phyloP scores from a whole-genome alignment of 92 coral and sea anemone genomes.

The Bergia sp. region DNA sequence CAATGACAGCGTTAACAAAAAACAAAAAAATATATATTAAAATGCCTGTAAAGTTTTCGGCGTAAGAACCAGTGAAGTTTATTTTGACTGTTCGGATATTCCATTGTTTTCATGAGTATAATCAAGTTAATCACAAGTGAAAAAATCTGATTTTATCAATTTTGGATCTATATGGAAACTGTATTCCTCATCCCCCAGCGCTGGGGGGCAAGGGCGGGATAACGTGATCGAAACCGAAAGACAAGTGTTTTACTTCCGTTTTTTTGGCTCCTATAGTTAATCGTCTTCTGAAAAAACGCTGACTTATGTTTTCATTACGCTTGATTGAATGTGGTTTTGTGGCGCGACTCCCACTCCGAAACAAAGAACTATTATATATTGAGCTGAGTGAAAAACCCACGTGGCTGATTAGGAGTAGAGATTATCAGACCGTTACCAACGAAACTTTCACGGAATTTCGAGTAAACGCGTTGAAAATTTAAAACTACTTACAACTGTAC shows the following conservation, averaged over 20 bases:
- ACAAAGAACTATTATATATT: conserved; percentile 33
- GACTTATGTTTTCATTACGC: conserved; percentile 16
- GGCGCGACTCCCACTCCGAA: conserved; percentile 11
- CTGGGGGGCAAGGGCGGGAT: background rate
- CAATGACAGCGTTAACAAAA: background rate
- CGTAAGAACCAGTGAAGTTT: background rate
- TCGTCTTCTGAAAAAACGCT: background rate
- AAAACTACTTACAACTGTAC: conserved; percentile 11
- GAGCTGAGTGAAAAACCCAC: conserved; percentile 11
- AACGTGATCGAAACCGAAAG: background rate
- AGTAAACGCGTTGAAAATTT: background rate
- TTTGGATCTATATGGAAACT: background rate
- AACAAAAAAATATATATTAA: background rate
- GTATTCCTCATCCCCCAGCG: too few species aligned
- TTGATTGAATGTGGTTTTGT: conserved; percentile 44
- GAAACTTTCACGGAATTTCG: conserved; percentile 31
- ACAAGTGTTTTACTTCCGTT: background rate
- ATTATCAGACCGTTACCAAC: conserved; percentile 13
- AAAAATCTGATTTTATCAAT: background rate
- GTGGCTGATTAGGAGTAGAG: conserved; percentile 10
- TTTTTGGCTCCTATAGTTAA: background rate
- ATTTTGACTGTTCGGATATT: background rate
- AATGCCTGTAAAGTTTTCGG: background rate
- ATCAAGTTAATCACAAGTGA: background rate
- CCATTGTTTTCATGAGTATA: background rate